Evolutionary conservation across 2,113 vertebrate genomes (phyloP).

Genomic region (Microtus richardsoni): DNA sequence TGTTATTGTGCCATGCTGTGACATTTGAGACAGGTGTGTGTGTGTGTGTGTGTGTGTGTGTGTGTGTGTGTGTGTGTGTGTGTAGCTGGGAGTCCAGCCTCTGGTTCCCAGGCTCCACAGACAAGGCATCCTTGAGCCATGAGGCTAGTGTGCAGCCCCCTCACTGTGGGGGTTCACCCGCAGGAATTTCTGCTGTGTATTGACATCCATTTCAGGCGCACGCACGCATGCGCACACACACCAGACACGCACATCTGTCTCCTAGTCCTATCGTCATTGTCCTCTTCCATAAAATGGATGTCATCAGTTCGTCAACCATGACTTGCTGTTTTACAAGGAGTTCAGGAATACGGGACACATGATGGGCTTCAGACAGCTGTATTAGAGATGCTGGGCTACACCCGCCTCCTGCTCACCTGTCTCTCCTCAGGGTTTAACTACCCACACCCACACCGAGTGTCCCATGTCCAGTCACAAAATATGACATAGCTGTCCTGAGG

Average conservation of each 20-base stretch:
- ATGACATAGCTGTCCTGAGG: neutral
- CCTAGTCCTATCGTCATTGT: neutral
- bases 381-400: neutral
- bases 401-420: no score
- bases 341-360: neutral
- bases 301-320: no score
- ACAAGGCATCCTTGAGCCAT: neutral
- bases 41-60: no score
- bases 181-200: rapidly evolving
- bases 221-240: rapidly evolving
- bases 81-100: neutral
- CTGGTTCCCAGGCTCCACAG: neutral
- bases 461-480: neutral
- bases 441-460: neutral
- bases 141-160: neutral
- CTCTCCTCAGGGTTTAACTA: neutral
- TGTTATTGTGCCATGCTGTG: neutral
- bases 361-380: neutral
- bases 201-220: neutral
- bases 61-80: no score
- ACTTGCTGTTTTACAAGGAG: neutral
- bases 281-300: neutral
- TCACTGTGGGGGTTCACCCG: neutral
- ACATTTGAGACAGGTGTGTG: neutral
- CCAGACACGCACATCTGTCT: no score